Evolutionary conservation across 1,140 invertebrate genomes (phyloP).

Genomic region (Samia ricini): DNA sequence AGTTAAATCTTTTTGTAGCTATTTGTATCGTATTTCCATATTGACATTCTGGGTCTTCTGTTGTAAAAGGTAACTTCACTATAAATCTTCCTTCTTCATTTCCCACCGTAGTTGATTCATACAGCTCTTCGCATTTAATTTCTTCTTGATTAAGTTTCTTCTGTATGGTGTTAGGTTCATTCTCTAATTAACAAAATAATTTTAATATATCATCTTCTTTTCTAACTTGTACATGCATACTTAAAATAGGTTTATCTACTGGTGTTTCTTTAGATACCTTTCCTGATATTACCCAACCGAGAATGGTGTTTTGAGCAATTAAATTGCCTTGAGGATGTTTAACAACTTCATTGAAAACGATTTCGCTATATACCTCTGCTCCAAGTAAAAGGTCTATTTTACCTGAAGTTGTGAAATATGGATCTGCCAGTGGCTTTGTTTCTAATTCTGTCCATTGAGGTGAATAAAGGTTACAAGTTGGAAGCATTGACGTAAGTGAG

Average conservation of each 20-base stretch:
- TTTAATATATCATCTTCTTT: not conserved
- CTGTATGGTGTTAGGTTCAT: not conserved
- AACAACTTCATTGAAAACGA: constrained; percentile 15
- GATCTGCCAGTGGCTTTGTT: constrained; percentile 18
- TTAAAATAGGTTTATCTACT: not conserved
- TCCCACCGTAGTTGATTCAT: not conserved
- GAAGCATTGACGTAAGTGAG: constrained; percentile 17
- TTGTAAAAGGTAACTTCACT: not conserved
- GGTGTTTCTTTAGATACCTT: not conserved
- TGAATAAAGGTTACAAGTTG: not conserved
- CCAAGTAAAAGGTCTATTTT: constrained; percentile 19
- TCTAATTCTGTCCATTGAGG: constrained; percentile 9
- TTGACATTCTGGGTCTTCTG: constrained; percentile 3
- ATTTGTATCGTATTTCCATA: not conserved
- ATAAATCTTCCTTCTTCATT: not conserved
- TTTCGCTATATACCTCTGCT: constrained; percentile 5
- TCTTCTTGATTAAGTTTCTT: not conserved
- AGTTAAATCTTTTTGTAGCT: constrained; percentile 11
- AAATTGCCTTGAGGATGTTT: constrained; percentile 9
- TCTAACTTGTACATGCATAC: not conserved
- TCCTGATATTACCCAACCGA: constrained; percentile 22
- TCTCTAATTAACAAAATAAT: not conserved
- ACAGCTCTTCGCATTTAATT: not conserved
- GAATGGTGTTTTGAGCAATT: not conserved
- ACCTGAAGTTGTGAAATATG: constrained; percentile 11